Evolutionary conservation across 1,140 invertebrate species (phyloP).

Genomic region (Ceratina calcarata): DNA sequence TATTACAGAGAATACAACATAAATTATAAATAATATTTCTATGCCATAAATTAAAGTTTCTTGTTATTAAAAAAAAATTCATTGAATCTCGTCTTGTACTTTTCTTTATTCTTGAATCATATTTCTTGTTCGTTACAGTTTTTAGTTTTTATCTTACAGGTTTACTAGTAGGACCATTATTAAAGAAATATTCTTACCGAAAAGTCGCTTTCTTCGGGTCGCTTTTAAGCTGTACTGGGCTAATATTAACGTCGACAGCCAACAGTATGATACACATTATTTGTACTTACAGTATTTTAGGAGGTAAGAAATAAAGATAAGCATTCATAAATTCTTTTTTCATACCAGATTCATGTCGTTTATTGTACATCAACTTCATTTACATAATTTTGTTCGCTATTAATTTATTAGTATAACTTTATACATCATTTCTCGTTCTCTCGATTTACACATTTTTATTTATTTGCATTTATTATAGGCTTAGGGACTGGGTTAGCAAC

Average conservation of each 20-base stretch:
- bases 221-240: conserved; percentile 83
- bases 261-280: conserved; percentile 87
- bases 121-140: not conserved
- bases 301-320: conserved; percentile 79
- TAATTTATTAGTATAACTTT: not conserved
- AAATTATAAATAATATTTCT: no score
- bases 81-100: no score
- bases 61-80: no score
- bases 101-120: no score
- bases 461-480: conserved; percentile 75
- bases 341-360: not conserved
- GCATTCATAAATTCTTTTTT: not conserved
- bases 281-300: conserved; percentile 87
- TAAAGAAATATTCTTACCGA: conserved; percentile 87
- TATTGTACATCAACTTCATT: no score
- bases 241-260: conserved; percentile 85
- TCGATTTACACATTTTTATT: not conserved
- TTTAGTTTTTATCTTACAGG: conserved; percentile 71
- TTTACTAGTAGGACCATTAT: conserved; percentile 86
- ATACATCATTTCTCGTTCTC: not conserved
- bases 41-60: no score
- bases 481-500: conserved; percentile 86
- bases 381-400: not conserved
- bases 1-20: conserved; percentile 36
- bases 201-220: conserved; percentile 87